Base-by-base conservation (phyloP, 2,113 vertebrate genomes). In the Perca flavescens region DNA sequence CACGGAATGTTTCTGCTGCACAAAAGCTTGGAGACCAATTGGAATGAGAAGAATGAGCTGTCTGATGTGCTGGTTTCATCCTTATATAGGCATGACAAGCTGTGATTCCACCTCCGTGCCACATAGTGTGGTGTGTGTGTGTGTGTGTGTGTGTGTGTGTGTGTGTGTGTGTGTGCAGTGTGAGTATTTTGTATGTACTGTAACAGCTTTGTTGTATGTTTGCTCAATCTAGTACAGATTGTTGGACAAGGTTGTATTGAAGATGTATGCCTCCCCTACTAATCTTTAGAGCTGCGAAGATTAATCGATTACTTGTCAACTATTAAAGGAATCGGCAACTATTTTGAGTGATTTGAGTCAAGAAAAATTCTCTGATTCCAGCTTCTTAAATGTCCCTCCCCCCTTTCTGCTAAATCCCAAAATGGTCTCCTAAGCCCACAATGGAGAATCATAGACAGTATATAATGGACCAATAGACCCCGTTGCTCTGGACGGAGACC, bases 11-110 rank as follows among this genome's bases (percentile, higher is more conserved):
- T 88, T 84, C 75, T 89, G 75, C 78, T 77, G 54, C 82, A 88
- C 85, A 91, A 70, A 92, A 81, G 76, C 81, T 73, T 43, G 52
- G 67, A 79, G 84, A 87, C 89, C 88, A 88, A 91, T 94, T 61
- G 67, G 77, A 88, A 84, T 2, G 68, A 74, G 81, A 76, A 63
- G 74, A 72, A 88, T 86, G 88, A 86, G 86, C 74, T 77, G 67
- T 81, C 70, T 52, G 72, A 69, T 89, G 89, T 61, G 34, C 64
- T 67, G 47, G 74, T 89, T 86, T 77, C 75, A 84, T 88, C 92
- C 92, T 92, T 92, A 93, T 92, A 91, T 93, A 89, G 92, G 22
- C 92, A 93, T 79, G 67, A 57, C 66, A 87, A 74, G 78, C 84
- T 82, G 72, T 70, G 67, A 82, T 34, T 78, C 69, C 60, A 50